Base-by-base conservation (phyloP, 2,113 vertebrate species). In the Sterna hirundo region DNA sequence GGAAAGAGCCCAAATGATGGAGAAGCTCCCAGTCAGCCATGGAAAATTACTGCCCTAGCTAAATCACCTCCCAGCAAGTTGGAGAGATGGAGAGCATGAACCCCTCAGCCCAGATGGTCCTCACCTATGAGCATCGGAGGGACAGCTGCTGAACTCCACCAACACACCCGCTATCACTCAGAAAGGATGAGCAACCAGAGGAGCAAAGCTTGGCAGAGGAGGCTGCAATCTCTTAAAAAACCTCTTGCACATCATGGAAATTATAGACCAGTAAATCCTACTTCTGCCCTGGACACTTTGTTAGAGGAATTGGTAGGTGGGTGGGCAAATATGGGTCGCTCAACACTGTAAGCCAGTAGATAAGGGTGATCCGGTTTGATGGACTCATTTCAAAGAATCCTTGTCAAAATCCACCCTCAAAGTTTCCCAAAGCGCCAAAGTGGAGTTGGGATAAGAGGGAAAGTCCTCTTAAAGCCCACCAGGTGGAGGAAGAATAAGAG, bases 81-180 rank as follows among this genome's bases (percentile, higher is more conserved):
- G 3, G n/a, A 11, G 47, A 90, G 44, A 64, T 27, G 57, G 23
- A 83, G 36, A n/a, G 49, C 69, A 72, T 0, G 3, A 91, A 76
- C 6, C 38, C 13, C 16, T 85, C 23, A 34, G 49, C 27, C 58
- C 58, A 52, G 66, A 82, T 13, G 58, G 36, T 46, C 20, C 44
- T 85, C 74, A 65, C 58, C 40, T 72, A 17, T 0, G 0, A 95
- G 32, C 30, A 60, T 22, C 0, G 2, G 47, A 86, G 64, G 44
- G 55, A 58, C 44, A 69, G 26, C 42, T 42, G n/a, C 38, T 70
- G 65, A 70, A 34, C 66, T 76, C n/a, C 71, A 58, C 57, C 42
- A 46, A 16, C 49, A 75, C 47, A 74, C 9, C 29, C 34, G 47
- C 42, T 20, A 19, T 42, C 0, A 0, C 38, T 74, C 36, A 20